phyloP scores from a whole-genome alignment of 1,140 invertebrate species.

The Bursaphelenchus mucronatus region DNA sequence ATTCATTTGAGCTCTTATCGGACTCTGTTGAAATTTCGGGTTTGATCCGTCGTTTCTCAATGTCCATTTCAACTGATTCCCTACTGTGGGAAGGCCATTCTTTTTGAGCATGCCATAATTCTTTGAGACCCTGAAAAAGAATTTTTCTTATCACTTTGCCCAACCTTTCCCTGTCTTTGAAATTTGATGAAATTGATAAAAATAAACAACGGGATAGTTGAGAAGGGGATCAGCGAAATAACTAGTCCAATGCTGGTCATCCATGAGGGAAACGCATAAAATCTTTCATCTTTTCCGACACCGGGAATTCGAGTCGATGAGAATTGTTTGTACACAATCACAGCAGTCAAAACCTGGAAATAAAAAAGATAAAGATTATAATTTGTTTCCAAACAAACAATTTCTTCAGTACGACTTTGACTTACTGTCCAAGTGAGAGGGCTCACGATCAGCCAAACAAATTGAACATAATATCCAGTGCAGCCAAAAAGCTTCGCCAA shows the following conservation, averaged over 20 bases:
- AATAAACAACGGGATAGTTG: conserved; percentile 21
- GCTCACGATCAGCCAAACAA: conserved; percentile 14
- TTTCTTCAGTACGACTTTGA: not conserved
- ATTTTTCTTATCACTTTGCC: too few species aligned
- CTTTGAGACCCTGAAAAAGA: too few species aligned
- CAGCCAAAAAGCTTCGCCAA: conserved; percentile 27
- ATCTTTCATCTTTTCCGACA: conserved; percentile 33
- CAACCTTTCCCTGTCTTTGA: conserved; percentile 18
- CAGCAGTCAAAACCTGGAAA: conserved; percentile 28
- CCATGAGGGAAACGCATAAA: conserved; percentile 31
- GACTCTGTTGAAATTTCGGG: too few species aligned
- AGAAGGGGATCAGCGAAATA: conserved; percentile 26
- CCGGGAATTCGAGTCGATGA: conserved; percentile 18
- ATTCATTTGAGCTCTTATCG: too few species aligned
- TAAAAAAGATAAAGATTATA: not conserved
- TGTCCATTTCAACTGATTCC: too few species aligned
- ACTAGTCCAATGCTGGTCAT: conserved; percentile 34
- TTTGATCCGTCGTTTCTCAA: too few species aligned
- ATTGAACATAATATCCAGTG: conserved; percentile 31
- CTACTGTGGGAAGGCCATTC: too few species aligned
- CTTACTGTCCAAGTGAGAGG: not conserved
- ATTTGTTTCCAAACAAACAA: not conserved
- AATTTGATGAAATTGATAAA: conserved; percentile 18
- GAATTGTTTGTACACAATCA: conserved; percentile 30
- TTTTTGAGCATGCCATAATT: too few species aligned